Base-by-base conservation (phyloP, 2,113 vertebrate genomes). In the Euleptes europaea region DNA sequence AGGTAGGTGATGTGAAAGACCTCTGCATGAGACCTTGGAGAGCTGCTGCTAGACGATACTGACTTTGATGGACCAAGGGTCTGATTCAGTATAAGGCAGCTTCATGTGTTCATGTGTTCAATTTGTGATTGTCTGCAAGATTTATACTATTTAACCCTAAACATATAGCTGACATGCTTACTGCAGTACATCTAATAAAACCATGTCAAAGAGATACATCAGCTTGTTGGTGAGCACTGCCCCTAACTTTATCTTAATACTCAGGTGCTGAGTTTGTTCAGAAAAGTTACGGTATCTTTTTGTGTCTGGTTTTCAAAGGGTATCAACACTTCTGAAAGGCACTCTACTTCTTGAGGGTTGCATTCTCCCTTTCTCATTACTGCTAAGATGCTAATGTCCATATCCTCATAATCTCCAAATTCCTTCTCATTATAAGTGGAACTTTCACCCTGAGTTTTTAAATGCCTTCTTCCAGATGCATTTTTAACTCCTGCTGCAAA, bases 251-350 rank as follows among this genome's bases (percentile, higher is more conserved):
- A 40, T 21, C 12, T 28, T 14, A 54, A 35, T 23, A 42, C n/a
- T 12, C 77, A 65, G 26, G 31, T 65, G 26, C 49, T 57, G 49
- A n/a, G 12, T 11, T 42, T 65, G 38, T 44, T 65, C 5, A 57
- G 11, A 78, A 51, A 78, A 26, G 6, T 3, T 35, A 54, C 33
- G 70, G 44, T 26, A 21, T 21, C 65, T 54, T 71, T 5, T 60
- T 38, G 38, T 54, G 31, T 70, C 35, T 77, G 31, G 26, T 75
- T 38, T 28, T 70, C 26, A 78, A 63, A 42, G 35, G 2, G 2
- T 40, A 63, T 0, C 2, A 17, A 35, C 21, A 40, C 13, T 44
- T 47, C 78, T 38, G 0, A 0, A 76, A 44, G 75, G 4, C 49
- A 65, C 31, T 60, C 67, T 9, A 51, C 33, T 80, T 51, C 42